A percentile compares a stretch with the other conserved stretches of the same genome.
These are phyloP conservation scores for Drosophila arawakana DNA, from an alignment of 1,140 invertebrate genomes.

Conservation along the genomic window DNA sequence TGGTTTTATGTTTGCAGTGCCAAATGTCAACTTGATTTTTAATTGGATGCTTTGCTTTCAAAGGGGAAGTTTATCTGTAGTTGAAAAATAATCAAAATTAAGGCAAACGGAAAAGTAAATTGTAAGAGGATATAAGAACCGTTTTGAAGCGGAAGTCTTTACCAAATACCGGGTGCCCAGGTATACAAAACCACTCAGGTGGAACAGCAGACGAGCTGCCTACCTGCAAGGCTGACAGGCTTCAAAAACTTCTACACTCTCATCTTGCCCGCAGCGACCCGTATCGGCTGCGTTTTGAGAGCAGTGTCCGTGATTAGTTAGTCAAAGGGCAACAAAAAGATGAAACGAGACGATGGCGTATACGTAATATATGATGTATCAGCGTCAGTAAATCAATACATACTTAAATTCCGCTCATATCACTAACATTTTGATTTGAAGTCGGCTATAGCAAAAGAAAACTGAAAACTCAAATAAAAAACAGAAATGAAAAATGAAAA, in stretches of 20 bases:
- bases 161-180: constrained; percentile 53
- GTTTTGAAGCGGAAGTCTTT: constrained; percentile 71
- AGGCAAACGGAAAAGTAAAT: constrained; percentile 59
- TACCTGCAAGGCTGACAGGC: neutral
- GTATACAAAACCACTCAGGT: constrained; percentile 58
- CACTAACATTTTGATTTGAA: constrained; percentile 45
- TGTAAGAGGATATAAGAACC: constrained; percentile 51
- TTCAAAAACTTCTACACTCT: constrained; percentile 5
- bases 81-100: constrained; percentile 61
- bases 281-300: constrained; percentile 31
- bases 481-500: constrained; percentile 6
- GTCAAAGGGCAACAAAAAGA: constrained; percentile 11
- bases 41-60: constrained; percentile 42
- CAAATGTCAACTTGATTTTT: constrained; percentile 49
- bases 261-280: constrained; percentile 25
- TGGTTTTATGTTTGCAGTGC: constrained; percentile 25
- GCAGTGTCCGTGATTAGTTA: constrained; percentile 34
- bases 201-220: constrained; percentile 44
- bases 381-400: constrained; percentile 67
- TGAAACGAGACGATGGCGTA: constrained; percentile 34
- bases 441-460: constrained; percentile 24
- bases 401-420: constrained; percentile 59
- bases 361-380: constrained; percentile 65
- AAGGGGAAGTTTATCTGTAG: constrained; percentile 40
- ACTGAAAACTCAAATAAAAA: constrained; percentile 17